phyloP scores from a whole-genome alignment of 2,888 invertebrate genomes.

The Chloroclysta siterata region DNA sequence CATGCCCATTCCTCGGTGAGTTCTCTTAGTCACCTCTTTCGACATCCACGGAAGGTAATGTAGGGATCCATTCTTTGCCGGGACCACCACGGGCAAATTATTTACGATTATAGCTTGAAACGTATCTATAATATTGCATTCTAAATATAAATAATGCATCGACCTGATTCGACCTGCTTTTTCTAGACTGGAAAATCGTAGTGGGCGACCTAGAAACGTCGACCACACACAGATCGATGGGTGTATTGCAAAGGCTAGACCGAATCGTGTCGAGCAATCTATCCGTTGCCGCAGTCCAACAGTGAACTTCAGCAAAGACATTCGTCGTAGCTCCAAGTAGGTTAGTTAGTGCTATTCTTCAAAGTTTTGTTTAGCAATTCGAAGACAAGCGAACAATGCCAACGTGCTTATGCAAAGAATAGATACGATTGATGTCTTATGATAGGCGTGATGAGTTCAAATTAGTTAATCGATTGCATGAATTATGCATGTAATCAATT shows the following conservation, averaged over 20 bases:
- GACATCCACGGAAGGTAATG: too few species aligned
- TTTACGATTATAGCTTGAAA: constrained; percentile 1
- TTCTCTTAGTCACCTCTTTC: too few species aligned
- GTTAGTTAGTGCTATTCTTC: constrained; percentile 20
- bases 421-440: constrained; percentile 44
- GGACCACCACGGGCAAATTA: too few species aligned
- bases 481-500: constrained; percentile 49
- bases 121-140: constrained; percentile 18
- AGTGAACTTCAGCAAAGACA: constrained; percentile 47
- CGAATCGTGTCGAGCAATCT: constrained; percentile 51
- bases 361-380: constrained; percentile 44
- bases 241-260: constrained; percentile 41
- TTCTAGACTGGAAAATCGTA: constrained; percentile 53
- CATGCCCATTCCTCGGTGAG: too few species aligned
- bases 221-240: constrained; percentile 61
- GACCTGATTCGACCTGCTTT: constrained; percentile 44
- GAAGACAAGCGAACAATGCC: constrained; percentile 46
- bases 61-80: too few species aligned
- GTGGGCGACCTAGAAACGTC: constrained; percentile 69
- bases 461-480: constrained; percentile 50
- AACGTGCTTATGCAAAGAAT: constrained; percentile 48
- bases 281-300: constrained; percentile 42
- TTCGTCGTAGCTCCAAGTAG: constrained; percentile 35
- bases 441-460: constrained; percentile 49
- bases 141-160: constrained; percentile 30